These are phyloP conservation scores for Unio delphinus DNA, from an alignment of 2,888 invertebrate species.

Conservation along the genomic window DNA sequence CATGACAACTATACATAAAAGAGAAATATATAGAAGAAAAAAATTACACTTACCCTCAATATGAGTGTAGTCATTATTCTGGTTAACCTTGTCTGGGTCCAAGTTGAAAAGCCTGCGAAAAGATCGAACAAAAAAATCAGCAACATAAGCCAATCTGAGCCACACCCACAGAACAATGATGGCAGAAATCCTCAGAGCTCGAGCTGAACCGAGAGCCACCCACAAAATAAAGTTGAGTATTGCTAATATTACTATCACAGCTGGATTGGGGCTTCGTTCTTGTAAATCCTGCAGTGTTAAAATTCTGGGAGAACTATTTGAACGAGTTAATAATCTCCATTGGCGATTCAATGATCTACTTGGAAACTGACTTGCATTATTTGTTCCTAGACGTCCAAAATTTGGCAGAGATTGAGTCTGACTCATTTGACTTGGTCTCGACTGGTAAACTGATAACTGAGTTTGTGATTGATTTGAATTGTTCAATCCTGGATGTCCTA, in stretches of 20 bases:
- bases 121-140: slow-evolving; percentile 43
- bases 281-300: no score
- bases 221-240: slow-evolving; percentile 41
- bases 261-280: slow-evolving; percentile 13
- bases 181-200: slow-evolving; percentile 30
- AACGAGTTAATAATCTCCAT: no score
- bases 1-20: neutral
- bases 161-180: slow-evolving; percentile 33
- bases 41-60: slow-evolving; percentile 60
- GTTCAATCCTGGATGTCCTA: no score
- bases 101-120: slow-evolving; percentile 59
- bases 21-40: neutral
- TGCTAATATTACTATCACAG: slow-evolving; percentile 31
- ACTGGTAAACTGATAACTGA: no score
- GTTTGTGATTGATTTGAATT: no score
- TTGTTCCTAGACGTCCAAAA: no score
- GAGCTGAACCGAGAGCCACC: slow-evolving; percentile 29
- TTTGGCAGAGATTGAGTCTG: no score
- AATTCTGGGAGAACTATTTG: no score
- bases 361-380: no score
- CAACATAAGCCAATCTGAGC: slow-evolving; percentile 33
- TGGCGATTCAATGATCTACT: no score
- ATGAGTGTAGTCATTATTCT: slow-evolving; percentile 63
- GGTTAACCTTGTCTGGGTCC: slow-evolving; percentile 60
- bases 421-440: no score